Base-by-base conservation (phyloP, 2,113 vertebrate species). In the Bungarus multicinctus region DNA sequence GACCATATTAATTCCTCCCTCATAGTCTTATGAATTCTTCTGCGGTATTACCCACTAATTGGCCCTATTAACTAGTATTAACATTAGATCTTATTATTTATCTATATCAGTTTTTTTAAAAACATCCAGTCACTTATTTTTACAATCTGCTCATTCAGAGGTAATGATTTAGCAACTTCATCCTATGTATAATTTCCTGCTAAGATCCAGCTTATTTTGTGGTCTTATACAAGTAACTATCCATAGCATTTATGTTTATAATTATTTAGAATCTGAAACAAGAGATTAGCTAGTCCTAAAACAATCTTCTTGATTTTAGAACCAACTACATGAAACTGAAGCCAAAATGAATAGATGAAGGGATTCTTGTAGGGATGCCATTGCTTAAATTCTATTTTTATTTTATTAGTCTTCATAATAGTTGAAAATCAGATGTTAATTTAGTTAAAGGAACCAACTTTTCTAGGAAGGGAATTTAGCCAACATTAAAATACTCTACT, bases 31-130 rank as follows among this genome's bases (percentile, higher is more conserved):
- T 23, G 81, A 0, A 53, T n/a, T 60, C 14, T 94, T 94, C 58
- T 4, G n/a, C n/a, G n/a, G n/a, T n/a, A 0, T 2, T 18, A 92
- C 0, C 30, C 55, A 58, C 25, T 53, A 89, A 18, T 10, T 89
- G 81, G 8, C 74, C 39, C 23, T 9, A 1, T 0, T 11, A 25
- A 11, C 91, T 55, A 52, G 0, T 89, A 60, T 60, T 85, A 93
- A 27, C 23, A 9, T 92, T 81, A 3, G 34, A 57, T 30, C 25
- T 64, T 92, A 85, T 85, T 57, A 88, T 23, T 89, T 52, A 16
- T 10, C 2, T 89, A 92, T 90, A 94, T 93, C 34, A 45, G 89
- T 87, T 74, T 92, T 96, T 95, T 96, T 95, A 88, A 55, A 58
- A 47, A 43, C 34, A 89, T 88, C 50, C 27, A 55, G 11, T 92